Conservation (phyloP, 2,113 vertebrate species). For the Bombycilla garrulus region DNA sequence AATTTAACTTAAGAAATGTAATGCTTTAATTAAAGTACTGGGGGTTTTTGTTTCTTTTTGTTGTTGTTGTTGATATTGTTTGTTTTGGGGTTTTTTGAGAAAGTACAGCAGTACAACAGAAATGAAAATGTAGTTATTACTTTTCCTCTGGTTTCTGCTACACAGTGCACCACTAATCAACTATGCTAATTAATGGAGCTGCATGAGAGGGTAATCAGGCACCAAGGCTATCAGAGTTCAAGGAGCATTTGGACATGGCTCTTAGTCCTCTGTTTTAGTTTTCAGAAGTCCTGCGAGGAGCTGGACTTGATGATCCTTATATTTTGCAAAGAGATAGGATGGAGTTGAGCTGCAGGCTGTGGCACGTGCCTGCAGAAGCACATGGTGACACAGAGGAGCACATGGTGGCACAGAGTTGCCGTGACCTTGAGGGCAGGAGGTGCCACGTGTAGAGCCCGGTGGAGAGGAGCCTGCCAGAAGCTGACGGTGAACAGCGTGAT, state of each 20-base stretch:
- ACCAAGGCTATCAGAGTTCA: neutral
- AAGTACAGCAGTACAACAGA: neutral
- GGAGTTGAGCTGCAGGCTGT: neutral
- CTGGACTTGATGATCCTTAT: neutral
- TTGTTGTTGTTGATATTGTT: neutral
- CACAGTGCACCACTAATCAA: neutral
- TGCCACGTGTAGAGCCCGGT: rapidly evolving
- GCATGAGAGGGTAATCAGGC: neutral
- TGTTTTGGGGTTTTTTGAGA: neutral
- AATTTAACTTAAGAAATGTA: neutral
- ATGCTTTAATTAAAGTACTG: neutral
- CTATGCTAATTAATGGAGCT: neutral
- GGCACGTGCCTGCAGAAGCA: neutral
- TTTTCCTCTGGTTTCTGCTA: neutral
- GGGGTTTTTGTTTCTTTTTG: rapidly evolving
- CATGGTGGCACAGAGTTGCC: neutral
- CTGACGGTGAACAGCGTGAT: neutral
- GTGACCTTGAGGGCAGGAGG: neutral
- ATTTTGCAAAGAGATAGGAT: neutral
- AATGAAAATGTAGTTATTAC: neutral
- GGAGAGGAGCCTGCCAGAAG: neutral
- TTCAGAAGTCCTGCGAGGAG: neutral
- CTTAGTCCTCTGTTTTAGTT: neutral
- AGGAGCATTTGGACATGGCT: neutral
- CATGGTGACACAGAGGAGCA: neutral